Evolutionary conservation across 2,113 vertebrate species (phyloP).

Genomic region (Struthidea cinerea): DNA sequence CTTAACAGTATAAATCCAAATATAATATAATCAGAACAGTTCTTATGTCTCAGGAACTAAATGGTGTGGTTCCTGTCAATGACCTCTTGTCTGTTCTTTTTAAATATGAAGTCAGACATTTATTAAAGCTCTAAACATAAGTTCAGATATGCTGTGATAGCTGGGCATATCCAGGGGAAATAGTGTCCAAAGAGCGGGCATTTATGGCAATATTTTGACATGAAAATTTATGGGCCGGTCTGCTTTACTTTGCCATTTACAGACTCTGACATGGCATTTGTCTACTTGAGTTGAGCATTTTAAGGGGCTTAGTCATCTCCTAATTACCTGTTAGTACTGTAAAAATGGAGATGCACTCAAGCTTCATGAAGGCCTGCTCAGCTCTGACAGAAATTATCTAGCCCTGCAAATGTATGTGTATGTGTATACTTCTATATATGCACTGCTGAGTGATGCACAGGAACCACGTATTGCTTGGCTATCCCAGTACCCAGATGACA

Average conservation of each 20-base stretch:
- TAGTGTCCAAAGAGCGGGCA: background rate
- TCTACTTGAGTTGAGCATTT: background rate
- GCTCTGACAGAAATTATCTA: background rate
- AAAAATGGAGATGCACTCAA: background rate
- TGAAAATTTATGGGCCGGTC: background rate
- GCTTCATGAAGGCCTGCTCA: background rate
- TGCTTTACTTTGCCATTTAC: background rate
- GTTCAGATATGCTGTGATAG: background rate
- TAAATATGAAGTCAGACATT: background rate
- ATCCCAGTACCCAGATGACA: background rate
- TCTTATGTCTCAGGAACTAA: background rate
- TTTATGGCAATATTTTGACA: background rate
- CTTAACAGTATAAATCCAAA: conserved; percentile 25
- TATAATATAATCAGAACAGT: background rate
- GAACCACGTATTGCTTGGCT: background rate
- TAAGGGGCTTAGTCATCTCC: background rate
- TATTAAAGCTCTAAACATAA: background rate
- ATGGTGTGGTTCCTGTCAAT: conserved; percentile 10
- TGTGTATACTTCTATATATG: background rate
- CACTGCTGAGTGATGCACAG: background rate
- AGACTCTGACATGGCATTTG: background rate
- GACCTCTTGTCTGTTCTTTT: background rate
- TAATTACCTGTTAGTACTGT: background rate
- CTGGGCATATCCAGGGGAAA: background rate
- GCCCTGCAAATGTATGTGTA: background rate